These are phyloP conservation scores for Sphinx pinastri DNA, from an alignment of 2,888 invertebrate genomes.

Conservation along the genomic window DNA sequence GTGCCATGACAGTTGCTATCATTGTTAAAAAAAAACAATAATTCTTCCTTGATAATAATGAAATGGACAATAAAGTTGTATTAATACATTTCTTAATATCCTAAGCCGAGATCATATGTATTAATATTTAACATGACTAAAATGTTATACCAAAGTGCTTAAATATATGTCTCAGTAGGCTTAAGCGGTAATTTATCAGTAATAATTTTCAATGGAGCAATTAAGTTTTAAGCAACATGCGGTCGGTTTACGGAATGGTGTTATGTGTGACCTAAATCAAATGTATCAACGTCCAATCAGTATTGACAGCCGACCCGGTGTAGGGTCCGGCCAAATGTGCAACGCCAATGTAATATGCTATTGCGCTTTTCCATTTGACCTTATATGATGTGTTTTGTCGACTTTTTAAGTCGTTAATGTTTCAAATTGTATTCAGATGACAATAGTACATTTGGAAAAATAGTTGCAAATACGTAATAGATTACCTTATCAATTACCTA, in stretches of 20 bases:
- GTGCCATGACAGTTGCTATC: no score
- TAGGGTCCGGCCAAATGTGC: slow-evolving; percentile 35
- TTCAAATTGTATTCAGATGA: background rate
- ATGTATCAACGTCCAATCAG: slow-evolving; percentile 39
- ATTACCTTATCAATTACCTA: no score
- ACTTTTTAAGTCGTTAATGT: background rate
- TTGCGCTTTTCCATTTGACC: slow-evolving; percentile 14
- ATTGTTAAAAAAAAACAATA: no score
- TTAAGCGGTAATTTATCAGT: slow-evolving; percentile 23
- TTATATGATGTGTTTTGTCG: no score
- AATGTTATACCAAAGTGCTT: background rate
- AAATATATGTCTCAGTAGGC: slow-evolving; percentile 14
- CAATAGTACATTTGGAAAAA: no score
- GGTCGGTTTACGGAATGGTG: slow-evolving; percentile 26
- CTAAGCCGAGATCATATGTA: no score
- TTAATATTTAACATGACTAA: background rate
- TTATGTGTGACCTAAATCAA: slow-evolving; percentile 40
- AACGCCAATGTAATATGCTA: slow-evolving; percentile 1
- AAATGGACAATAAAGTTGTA: no score
- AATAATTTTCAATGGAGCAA: slow-evolving; percentile 22
- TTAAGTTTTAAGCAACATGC: slow-evolving; percentile 24
- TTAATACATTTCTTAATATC: no score
- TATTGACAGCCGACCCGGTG: slow-evolving; percentile 35
- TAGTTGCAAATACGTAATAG: background rate
- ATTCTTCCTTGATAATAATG: no score